These are phyloP conservation scores for Aselliscus stoliczkanus DNA, from an alignment of 2,797 vertebrate genomes.

Conservation along the genomic window DNA sequence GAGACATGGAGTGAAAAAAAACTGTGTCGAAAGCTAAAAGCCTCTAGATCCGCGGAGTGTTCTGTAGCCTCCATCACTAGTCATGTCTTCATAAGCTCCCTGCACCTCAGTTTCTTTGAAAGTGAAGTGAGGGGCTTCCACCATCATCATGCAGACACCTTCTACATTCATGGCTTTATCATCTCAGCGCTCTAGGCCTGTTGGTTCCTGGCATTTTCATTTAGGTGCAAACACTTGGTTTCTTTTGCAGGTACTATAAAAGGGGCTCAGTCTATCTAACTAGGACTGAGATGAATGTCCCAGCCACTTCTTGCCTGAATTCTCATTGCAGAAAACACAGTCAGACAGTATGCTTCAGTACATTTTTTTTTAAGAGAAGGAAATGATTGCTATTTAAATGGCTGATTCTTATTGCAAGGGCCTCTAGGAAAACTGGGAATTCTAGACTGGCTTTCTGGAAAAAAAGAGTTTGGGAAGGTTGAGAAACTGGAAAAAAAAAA, in stretches of 20 bases:
- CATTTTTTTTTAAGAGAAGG: not conserved
- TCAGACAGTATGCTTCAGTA: not conserved
- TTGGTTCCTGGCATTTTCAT: not conserved
- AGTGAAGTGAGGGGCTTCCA: not conserved
- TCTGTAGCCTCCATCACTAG: not conserved
- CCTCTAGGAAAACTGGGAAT: not conserved
- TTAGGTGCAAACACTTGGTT: not conserved
- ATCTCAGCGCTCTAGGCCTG: not conserved
- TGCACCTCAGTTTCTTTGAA: not conserved
- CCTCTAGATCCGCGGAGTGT: not conserved
- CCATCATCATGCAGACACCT: fast-evolving
- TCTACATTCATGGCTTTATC: not conserved
- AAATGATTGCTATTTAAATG: not conserved
- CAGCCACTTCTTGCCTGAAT: not conserved
- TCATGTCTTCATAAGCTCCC: not conserved
- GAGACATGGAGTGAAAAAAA: not conserved
- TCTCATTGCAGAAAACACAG: not conserved
- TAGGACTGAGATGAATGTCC: not conserved
- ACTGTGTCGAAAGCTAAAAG: not conserved
- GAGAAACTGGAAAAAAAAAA: not conserved
- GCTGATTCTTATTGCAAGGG: not conserved
- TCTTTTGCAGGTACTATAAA: not conserved
- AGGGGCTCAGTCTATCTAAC: not conserved
- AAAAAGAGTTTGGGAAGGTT: not conserved
- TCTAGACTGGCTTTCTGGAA: not conserved